Conservation (phyloP, 2,888 invertebrate genomes). For the Merodon equestris region DNA sequence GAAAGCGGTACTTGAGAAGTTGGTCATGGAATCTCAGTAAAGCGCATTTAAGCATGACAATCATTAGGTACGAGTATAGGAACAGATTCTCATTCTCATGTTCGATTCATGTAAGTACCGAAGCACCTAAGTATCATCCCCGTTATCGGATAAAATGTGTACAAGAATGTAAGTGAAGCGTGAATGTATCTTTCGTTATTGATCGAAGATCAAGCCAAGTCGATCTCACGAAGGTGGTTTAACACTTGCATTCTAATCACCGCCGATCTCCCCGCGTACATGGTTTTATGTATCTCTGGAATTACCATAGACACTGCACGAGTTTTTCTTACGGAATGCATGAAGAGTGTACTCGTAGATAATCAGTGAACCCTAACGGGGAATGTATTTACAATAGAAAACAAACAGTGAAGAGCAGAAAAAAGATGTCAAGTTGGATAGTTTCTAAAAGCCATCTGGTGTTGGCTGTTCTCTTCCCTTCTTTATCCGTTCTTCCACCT, state of each 20-base stretch:
- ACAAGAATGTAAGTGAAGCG: constrained; percentile 23
- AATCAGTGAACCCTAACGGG: constrained; percentile 60
- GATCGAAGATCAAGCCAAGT: neutral
- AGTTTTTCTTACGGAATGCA: neutral
- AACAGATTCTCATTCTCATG: constrained; percentile 9
- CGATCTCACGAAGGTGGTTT: constrained; percentile 55
- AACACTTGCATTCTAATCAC: constrained; percentile 61
- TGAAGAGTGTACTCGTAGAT: constrained; percentile 21
- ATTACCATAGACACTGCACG: no score
- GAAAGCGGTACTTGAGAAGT: constrained; percentile 43
- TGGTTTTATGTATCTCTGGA: neutral
- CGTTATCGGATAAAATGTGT: constrained; percentile 13
- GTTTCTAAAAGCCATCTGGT: constrained; percentile 57
- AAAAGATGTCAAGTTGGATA: constrained; percentile 43
- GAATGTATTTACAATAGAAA: constrained; percentile 10
- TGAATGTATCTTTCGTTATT: neutral
- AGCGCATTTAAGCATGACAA: constrained; percentile 54
- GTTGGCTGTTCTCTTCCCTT: constrained; percentile 18
- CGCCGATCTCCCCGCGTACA: constrained; percentile 8
- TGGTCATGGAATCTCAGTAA: constrained; percentile 31
- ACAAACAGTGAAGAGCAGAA: neutral
- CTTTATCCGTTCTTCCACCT: constrained; percentile 4
- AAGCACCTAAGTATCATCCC: neutral
- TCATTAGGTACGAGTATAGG: constrained; percentile 41
- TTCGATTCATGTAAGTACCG: constrained; percentile 34